Evolutionary conservation across 2,113 vertebrate genomes (phyloP), one percentile per base, ranked within the genome.

Genomic region (Cyprichromis sp.): DNA sequence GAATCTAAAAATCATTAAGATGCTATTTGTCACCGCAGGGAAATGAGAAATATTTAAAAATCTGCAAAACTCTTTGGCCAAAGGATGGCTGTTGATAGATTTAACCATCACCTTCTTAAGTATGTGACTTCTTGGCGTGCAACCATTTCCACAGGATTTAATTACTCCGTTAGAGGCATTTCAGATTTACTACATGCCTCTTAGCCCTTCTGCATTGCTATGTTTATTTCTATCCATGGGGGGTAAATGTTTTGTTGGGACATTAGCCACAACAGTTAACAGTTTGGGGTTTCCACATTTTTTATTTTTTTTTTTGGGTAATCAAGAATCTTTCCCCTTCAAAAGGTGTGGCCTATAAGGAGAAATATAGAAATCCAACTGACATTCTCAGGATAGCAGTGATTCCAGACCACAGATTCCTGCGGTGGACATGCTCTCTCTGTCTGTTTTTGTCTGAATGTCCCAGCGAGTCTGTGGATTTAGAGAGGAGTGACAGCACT

Each of bases 381-480:
- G 90, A 86, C 93, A 96, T 96, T 95, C 91, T 93, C 89, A 47
- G 88, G 93, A 96, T 95, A 89, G 92, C 91, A 85, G 87, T 83
- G 89, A 95, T 94, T 96, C 92, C 88, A 95, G 93, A 95, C 95
- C 95, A 92, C 93, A 94, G 94, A 96, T 96, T 97, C 94, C 95
- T 96, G 96, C 9, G 95, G 95, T 86, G 81, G 82, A 73, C 91
- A 82, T 89, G 93, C 87, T 92, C 93, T 57, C 85, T 68, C 84
- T 78, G 87, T 95, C 94, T 95, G 92, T 93, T 93, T 93, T 90
- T 47, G 92, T 94, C 93, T 89, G 87, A 80, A 82, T 92, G 90
- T 93, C 89, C 86, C 89, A 59, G 52, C 66, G 85, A 94, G 90
- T 92, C 82, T 31, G 61, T 90, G 89, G 85, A 92, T 96, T 95